phyloP scores from a whole-genome alignment of 2,797 vertebrate genomes.

The Sternotherus odoratus region DNA sequence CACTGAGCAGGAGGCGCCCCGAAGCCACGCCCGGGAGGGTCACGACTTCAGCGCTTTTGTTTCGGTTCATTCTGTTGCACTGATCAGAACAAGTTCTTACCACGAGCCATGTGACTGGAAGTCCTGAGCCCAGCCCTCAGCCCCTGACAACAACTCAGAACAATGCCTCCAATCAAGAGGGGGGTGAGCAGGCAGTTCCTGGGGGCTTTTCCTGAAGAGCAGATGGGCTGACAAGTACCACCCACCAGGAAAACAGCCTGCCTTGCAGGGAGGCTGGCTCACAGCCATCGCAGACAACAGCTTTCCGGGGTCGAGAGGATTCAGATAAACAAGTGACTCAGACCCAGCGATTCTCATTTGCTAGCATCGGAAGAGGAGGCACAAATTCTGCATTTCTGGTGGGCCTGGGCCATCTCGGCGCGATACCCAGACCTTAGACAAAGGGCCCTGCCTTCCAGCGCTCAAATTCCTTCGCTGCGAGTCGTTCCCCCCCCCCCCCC shows the following conservation, averaged over 20 bases:
- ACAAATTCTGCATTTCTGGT: not conserved
- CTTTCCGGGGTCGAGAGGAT: too few species aligned
- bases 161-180: not conserved
- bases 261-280: not conserved
- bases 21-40: not conserved
- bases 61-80: not conserved
- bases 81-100: not conserved
- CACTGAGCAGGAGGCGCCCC: not conserved
- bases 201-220: not conserved
- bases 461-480: too few species aligned
- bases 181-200: not conserved
- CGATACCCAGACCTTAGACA: not conserved
- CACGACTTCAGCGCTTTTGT: not conserved
- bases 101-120: not conserved
- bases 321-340: not conserved
- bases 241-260: not conserved
- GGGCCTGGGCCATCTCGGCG: accelerated
- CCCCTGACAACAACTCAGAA: not conserved
- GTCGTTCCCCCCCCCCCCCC: too few species aligned
- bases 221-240: not conserved
- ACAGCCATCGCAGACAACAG: not conserved
- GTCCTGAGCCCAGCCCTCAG: not conserved
- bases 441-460: not conserved
- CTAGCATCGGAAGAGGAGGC: not conserved
- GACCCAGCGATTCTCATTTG: not conserved